Base-by-base conservation (phyloP, 2,888 invertebrate genomes). In the Arrhopalites spinosus region DNA sequence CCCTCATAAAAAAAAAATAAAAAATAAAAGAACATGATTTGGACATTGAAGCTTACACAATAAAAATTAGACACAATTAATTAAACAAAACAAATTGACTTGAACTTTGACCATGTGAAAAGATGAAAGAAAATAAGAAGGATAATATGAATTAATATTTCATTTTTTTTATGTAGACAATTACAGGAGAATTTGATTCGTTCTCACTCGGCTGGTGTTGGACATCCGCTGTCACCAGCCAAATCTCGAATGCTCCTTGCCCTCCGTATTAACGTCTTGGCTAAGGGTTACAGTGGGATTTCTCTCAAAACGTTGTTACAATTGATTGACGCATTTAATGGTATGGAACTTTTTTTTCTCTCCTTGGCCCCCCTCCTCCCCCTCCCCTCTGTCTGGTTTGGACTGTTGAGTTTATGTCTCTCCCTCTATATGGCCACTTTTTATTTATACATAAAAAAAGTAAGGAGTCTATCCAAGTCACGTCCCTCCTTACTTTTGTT, bases 211-310 rank as follows among this genome's bases (percentile, higher is more conserved):
- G 89, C 89, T 67, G 90, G 90, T 43, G 90, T 91, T 56, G 91
- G 91, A 0, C 85, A 87, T 63, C 89, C 90, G 0, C 83, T 91
- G 76, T 85, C 88, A 29, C 89, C 89, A 0, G 87, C 88, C 76
- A 87, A 88, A 80, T 88, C 89, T 0, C 85, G 90, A 63, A 90
- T 90, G 89, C 84, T 91, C 74, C 85, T 91, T 61, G 90, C 90
- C 0, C 84, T 91, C 5, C 84, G 90, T 29, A 90, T 91, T 81
- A 91, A 91, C 83, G 88, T 90, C 0, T 84, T 91, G 61, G 89
- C 90, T n/a, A 91, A 91, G 84, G 91, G 91, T 7, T 88, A 88
- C 86, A 89, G 89, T 80, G 90, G 91, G 8, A 89, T 91, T 76
- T 89, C 90, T 0, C 83, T 88, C 23, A 85, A 86, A 69, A 89